Conservation (phyloP, 2,113 vertebrate species). For the Dasypus novemcinctus region DNA sequence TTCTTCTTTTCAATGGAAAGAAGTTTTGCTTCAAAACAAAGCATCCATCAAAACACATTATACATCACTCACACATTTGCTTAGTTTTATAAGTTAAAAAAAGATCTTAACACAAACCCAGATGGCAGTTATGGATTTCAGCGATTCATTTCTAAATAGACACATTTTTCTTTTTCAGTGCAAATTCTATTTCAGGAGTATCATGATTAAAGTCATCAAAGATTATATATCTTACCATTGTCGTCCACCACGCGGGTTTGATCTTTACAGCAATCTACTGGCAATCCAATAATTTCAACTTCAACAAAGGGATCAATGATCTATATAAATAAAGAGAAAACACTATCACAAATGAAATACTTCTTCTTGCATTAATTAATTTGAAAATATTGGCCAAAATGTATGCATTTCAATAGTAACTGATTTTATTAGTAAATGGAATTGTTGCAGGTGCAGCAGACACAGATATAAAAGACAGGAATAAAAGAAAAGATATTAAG, state of each 20-base stretch:
- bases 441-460: neutral
- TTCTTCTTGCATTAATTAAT: neutral
- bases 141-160: neutral
- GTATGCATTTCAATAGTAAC: neutral
- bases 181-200: neutral
- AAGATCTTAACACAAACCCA: neutral
- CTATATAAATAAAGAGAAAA: constrained; percentile 78
- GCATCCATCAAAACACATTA: neutral
- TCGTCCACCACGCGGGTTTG: constrained; percentile 99
- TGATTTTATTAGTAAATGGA: neutral
- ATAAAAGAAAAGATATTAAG: neutral
- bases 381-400: neutral
- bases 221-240: constrained; percentile 88
- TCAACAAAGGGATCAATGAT: constrained; percentile 99
- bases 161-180: neutral
- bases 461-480: neutral
- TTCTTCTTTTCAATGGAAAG: neutral
- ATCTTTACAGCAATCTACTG: constrained; percentile 96
- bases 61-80: neutral
- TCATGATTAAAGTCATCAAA: neutral
- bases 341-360: neutral
- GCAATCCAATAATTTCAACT: constrained; percentile 97
- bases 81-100: neutral
- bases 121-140: neutral
- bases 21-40: neutral